Conservation (phyloP, 2,888 invertebrate genomes). For the Pollenia angustigena region DNA sequence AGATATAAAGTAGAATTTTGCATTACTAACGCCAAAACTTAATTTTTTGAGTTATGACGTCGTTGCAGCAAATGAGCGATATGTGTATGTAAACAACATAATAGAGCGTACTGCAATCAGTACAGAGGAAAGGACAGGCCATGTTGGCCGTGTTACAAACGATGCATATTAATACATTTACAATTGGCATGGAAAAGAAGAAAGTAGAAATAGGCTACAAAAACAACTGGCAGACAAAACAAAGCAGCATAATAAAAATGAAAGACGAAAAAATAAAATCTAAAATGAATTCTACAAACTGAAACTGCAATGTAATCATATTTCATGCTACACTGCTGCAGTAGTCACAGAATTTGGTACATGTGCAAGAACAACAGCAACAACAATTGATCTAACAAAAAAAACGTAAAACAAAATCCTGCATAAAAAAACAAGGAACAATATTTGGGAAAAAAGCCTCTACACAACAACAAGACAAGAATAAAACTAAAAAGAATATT, state of each 20-base stretch:
- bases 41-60: too few species aligned
- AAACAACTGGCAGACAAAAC: constrained; percentile 61
- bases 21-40: too few species aligned
- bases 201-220: constrained; percentile 11
- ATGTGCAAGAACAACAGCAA: constrained; percentile 40
- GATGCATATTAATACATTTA: constrained; percentile 73
- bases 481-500: constrained; percentile 47
- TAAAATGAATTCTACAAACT: constrained; percentile 62
- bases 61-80: not conserved
- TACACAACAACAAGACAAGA: constrained; percentile 51
- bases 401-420: constrained; percentile 52
- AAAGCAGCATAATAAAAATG: constrained; percentile 27
- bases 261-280: constrained; percentile 34
- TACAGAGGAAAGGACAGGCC: constrained; percentile 28
- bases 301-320: constrained; percentile 74
- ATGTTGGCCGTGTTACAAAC: constrained; percentile 65
- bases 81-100: constrained; percentile 24
- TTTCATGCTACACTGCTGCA: constrained; percentile 74
- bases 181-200: constrained; percentile 53
- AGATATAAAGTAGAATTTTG: too few species aligned
- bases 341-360: constrained; percentile 68
- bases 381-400: constrained; percentile 30
- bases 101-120: constrained; percentile 25
- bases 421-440: constrained; percentile 4
- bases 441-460: constrained; percentile 15